Base-by-base conservation (phyloP, 2,888 invertebrate species). In the Cancer borealis region DNA sequence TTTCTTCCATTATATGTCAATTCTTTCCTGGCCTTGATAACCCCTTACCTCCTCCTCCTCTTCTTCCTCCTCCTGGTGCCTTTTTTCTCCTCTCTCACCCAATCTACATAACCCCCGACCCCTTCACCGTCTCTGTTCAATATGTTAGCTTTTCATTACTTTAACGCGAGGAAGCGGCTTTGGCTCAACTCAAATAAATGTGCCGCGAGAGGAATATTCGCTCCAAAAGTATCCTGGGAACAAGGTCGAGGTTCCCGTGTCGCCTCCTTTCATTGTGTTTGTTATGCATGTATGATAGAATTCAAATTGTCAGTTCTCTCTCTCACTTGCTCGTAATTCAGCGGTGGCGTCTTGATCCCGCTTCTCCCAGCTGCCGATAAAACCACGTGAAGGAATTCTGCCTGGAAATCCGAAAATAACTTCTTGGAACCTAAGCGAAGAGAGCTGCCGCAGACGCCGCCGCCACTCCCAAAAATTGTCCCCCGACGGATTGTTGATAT, bases 261-360 rank as follows among this genome's bases (percentile, higher is more conserved):
- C 66, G 3, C 8, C 54, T n/a, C 5, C 88, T 21, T 49, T 49
- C 88, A 26, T 46, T 88, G n/a, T 88, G 46, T 91, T 91, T 91
- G 73, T 91, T 91, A 91, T 91, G 79, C 91, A 91, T 73, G 26
- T 91, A 79, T 73, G 79, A 91, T 91, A 73, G 46, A 47, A 91
- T 91, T 91, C 79, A 73, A 91, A 73, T 73, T 46, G 91, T 47
- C 91, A 91, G 46, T 46, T 73, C 91, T 39, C 73, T 73, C 91
- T 91, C 60, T 54, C 84, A 14, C 84, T 84, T 12, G 12, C 73
- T 84, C 84, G 39, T 84, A 84, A 84, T 84, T 84, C 39, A 84
- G 39, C 17, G 12, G 84, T 10, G 10, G 84, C 39, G 39, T 84
- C 84, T 84, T 39, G 39, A 84, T 84, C 73, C 73, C 26, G 84